phyloP scores from a whole-genome alignment of 2,888 invertebrate species.

The Anodontia alba region DNA sequence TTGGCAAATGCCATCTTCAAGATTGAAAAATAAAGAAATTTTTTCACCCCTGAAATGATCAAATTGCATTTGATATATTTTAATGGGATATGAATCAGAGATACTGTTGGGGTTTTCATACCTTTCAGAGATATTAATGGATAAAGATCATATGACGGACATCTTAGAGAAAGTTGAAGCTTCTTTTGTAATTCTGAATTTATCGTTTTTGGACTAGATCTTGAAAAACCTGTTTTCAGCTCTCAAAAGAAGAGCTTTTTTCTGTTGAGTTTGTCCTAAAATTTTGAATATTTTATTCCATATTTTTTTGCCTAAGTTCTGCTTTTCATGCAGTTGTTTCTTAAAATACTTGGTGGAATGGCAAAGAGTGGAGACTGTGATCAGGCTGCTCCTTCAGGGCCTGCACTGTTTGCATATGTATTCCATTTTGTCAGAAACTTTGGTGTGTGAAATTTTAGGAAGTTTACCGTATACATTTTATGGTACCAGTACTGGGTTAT shows the following conservation, averaged over 20 bases:
- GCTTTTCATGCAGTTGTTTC: too few species aligned
- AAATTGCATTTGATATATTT: conserved; percentile 11
- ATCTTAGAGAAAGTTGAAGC: neutral
- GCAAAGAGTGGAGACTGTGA: too few species aligned
- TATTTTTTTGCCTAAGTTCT: too few species aligned
- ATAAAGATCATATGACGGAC: neutral
- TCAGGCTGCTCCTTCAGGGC: too few species aligned
- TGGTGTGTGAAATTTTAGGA: too few species aligned
- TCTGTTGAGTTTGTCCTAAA: too few species aligned
- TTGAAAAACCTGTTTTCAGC: neutral
- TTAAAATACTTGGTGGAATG: too few species aligned
- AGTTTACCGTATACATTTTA: neutral
- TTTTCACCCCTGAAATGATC: conserved; percentile 5
- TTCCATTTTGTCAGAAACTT: too few species aligned
- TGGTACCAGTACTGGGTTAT: neutral
- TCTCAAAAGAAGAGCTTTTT: neutral
- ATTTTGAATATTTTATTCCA: too few species aligned
- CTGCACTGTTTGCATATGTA: too few species aligned
- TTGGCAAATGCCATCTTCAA: neutral
- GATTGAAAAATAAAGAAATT: conserved; percentile 16
- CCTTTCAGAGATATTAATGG: conserved; percentile 1
- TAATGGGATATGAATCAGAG: conserved; percentile 12
- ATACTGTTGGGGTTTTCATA: neutral
- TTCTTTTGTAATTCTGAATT: neutral
- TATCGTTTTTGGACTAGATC: neutral